Evolutionary conservation across 1,140 invertebrate species (phyloP).

Genomic region (Drosophila athabasca): DNA sequence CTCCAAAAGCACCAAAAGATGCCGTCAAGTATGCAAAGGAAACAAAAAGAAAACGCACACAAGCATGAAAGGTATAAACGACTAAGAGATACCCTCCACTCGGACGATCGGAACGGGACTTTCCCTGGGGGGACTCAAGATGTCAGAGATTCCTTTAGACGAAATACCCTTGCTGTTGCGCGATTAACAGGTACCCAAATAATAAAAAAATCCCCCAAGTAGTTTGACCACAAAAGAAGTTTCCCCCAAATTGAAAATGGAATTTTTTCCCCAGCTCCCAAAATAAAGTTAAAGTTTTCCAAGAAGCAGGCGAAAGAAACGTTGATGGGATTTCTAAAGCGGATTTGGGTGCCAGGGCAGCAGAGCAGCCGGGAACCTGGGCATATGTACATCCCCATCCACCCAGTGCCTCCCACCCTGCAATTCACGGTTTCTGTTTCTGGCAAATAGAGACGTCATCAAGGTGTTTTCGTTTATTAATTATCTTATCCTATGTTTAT

Average conservation of each 20-base stretch:
- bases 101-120: too few relatives aligned
- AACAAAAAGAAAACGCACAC: constrained; percentile 19
- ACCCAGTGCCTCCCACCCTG: neutral
- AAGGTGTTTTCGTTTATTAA: too few relatives aligned
- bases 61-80: constrained; percentile 15
- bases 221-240: constrained; percentile 53
- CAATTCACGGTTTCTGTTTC: constrained; percentile 1
- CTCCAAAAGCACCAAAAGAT: constrained; percentile 40
- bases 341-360: constrained; percentile 57
- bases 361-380: constrained; percentile 49
- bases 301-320: constrained; percentile 15
- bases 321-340: constrained; percentile 75
- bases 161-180: too few relatives aligned
- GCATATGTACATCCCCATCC: constrained; percentile 48
- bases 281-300: constrained; percentile 61
- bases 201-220: constrained; percentile 1
- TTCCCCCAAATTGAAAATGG: constrained; percentile 75
- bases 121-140: too few relatives aligned
- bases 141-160: too few relatives aligned
- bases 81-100: too few relatives aligned
- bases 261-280: constrained; percentile 38
- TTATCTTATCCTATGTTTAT: too few relatives aligned
- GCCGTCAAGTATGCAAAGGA: constrained; percentile 52
- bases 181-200: too few relatives aligned
- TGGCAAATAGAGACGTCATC: constrained; percentile 62